Evolutionary conservation across 1,140 invertebrate species (phyloP).

Genomic region (Sesamia nonagrioides): DNA sequence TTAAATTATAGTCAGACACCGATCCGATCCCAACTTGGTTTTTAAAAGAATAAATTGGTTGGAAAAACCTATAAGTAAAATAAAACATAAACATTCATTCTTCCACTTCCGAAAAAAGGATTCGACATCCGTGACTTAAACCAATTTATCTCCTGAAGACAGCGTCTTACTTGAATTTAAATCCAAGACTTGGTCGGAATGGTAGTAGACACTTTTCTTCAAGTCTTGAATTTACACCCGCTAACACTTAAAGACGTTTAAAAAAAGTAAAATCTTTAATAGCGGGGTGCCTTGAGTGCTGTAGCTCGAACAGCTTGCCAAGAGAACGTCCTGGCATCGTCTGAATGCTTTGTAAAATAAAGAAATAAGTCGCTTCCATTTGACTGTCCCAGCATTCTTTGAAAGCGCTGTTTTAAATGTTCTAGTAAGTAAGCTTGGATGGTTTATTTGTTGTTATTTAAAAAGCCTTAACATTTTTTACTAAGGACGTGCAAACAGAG

Average conservation of each 20-base stretch:
- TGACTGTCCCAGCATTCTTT: neutral
- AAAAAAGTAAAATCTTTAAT: constrained; percentile 42
- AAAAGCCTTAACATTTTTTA: neutral
- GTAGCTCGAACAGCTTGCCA: constrained; percentile 33
- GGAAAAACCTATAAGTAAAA: neutral
- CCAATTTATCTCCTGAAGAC: constrained; percentile 47
- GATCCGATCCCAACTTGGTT: no score
- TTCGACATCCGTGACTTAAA: constrained; percentile 36
- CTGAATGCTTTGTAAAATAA: constrained; percentile 36
- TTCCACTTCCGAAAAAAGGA: neutral
- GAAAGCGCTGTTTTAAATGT: no score
- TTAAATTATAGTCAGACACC: no score
- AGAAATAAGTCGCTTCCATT: constrained; percentile 43
- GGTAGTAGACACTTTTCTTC: constrained; percentile 23
- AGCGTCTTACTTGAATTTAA: constrained; percentile 50
- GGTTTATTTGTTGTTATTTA: no score
- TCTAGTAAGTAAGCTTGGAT: no score
- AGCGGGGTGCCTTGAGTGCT: constrained; percentile 14
- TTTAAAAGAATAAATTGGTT: neutral
- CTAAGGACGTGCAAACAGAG: neutral
- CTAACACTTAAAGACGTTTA: constrained; percentile 42
- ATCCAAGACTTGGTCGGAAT: constrained; percentile 37
- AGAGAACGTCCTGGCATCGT: constrained; percentile 45
- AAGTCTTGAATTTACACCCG: constrained; percentile 50
- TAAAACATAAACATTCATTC: constrained; percentile 8